Base-by-base conservation (phyloP, 2,113 vertebrate genomes). In the Gallinago undulata region DNA sequence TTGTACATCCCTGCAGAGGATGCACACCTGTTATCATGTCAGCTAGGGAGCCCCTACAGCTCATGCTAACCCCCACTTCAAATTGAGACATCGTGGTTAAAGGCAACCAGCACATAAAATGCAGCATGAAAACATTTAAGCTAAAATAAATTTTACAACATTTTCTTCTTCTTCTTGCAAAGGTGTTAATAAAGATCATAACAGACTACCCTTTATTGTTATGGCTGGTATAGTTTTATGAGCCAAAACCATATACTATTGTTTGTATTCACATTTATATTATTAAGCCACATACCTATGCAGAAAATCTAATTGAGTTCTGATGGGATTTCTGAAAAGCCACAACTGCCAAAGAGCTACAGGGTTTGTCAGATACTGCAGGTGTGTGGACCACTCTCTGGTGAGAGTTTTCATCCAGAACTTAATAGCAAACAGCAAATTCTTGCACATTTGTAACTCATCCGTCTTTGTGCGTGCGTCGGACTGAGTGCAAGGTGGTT, bases 271-370 rank as follows among this genome's bases (percentile, higher is more conserved):
- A 67, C 33, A 81, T 90, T 91, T 95, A 56, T 92, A 64, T n/a
- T 57, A 60, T 90, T 88, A 88, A 92, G 67, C 19, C 35, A 82
- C 74, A 76, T 60, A 84, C 43, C 88, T 67, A 78, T 43, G 69
- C 43, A 68, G 59, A 89, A 89, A 90, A 74, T 31, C 47, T 93
- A 92, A 94, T 30, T 81, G 89, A 87, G 43, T 84, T 95, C 73
- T 84, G 69, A 67, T 3, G 10, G n/a, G 57, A 22, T 83, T 93
- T 87, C 87, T 86, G 56, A 94, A 84, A 88, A 94, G 66, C 51
- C 83, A 64, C 80, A 89, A 89, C 77, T 84, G 76, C 84, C 62
- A 56, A 90, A 89, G 80, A 89, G 55, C 91, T 84, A 41, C 64
- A 84, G 88, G 45, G 74, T 64, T 77, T 84, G 83, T 95, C 73